A percentile compares a stretch with the other conserved stretches of the same genome.
phyloP scores from a whole-genome alignment of 2,888 invertebrate species.

The Keiferia lycopersicella region DNA sequence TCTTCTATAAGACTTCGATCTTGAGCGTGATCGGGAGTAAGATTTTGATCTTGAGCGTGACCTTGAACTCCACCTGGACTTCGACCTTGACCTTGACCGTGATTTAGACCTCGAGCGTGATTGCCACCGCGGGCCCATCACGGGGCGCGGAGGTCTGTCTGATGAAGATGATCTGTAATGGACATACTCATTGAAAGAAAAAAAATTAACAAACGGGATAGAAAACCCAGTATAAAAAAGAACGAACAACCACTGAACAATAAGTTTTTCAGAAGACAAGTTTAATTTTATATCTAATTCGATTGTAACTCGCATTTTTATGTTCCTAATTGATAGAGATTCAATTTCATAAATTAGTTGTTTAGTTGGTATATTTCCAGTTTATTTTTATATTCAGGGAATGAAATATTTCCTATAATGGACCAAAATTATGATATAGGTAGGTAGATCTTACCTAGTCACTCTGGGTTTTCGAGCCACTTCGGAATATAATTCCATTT shows the following conservation, averaged over 20 bases:
- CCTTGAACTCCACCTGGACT: slow-evolving; percentile 38
- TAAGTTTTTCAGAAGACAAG: no score
- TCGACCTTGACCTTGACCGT: slow-evolving; percentile 48
- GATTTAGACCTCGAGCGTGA: slow-evolving; percentile 42
- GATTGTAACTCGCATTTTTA: no score
- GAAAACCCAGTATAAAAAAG: no score
- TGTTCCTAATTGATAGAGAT: no score
- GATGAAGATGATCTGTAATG: slow-evolving; percentile 49
- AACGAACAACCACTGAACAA: no score
- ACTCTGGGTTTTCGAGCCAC: slow-evolving; percentile 50
- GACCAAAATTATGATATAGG: no score
- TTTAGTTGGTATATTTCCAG: background rate
- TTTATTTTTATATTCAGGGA: no score
- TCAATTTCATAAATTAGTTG: background rate
- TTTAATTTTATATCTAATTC: no score
- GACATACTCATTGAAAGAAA: background rate
- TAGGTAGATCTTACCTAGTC: slow-evolving; percentile 32
- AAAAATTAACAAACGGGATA: no score
- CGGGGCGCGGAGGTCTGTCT: slow-evolving; percentile 41
- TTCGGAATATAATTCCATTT: slow-evolving; percentile 61
- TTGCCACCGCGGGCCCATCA: slow-evolving; percentile 52
- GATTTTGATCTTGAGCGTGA: background rate
- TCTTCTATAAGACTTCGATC: slow-evolving; percentile 28
- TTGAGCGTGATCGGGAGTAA: background rate
- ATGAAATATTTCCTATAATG: no score